Evolutionary conservation across 2,113 vertebrate genomes (phyloP), one percentile per base, ranked within the genome.

Genomic region (Emydura subglobosa): DNA sequence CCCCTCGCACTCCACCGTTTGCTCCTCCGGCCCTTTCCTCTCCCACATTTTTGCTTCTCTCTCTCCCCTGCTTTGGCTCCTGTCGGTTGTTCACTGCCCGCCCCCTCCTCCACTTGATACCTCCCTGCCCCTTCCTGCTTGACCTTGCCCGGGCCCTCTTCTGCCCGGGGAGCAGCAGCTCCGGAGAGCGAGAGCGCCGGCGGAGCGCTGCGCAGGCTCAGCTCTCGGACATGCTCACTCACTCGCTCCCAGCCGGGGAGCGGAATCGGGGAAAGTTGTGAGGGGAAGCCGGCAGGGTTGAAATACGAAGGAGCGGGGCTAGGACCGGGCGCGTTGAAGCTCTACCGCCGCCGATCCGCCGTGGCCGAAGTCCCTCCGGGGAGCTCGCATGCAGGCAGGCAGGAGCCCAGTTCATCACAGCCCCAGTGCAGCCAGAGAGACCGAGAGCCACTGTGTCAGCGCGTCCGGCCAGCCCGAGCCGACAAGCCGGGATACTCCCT

Each of bases 231-330:
- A 17, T 82, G 76, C 65, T 72, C 3, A 29, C 84, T 16, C 51
- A 6, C 50, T 50, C 51, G 6, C 50, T 50, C 25, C 54, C 82
- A 80, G 25, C 65, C 53, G 59, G 54, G 55, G 14, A 87, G 81
- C 81, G 55, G 50, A 51, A 44, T 1, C 79, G 47, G 83, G 82
- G 93, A 86, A 93, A 95, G 94, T 93, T 95, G 90, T 90, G 94
- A 89, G 82, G 76, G 7, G 87, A 65, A 74, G 76, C 76, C 24
- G 50, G 89, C 34, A 27, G 74, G 13, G 61, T 86, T 90, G 29
- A 65, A 86, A 79, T 10, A 7, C 74, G 59, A 19, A 87, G 57
- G 79, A 81, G 74, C 51, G 59, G 89, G 72, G 83, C 84, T 12
- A 80, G 81, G 49, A 31, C 14, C 22, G 83, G 59, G 84, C 84